A percentile compares a stretch with the other conserved stretches of the same genome.
These are phyloP conservation scores for Quadroppia sp. DNA, from an alignment of 2,888 invertebrate species.

Conservation along the genomic window DNA sequence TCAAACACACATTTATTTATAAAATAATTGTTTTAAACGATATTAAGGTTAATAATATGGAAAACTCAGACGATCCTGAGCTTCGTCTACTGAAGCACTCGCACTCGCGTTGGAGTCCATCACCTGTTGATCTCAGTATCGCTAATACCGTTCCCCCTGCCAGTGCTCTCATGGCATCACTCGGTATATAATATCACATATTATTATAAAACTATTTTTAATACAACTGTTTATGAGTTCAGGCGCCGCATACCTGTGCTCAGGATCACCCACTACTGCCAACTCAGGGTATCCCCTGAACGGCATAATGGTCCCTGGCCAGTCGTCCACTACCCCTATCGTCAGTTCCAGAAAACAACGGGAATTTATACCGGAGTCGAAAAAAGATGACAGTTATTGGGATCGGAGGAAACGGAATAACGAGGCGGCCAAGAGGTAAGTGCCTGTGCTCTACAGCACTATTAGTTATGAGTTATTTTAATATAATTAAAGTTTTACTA, in stretches of 20 bases:
- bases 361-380: conserved; percentile 92
- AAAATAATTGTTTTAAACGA: conserved; percentile 5
- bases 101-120: conserved; percentile 35
- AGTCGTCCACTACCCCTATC: conserved; percentile 16
- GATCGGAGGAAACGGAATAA: conserved; percentile 91
- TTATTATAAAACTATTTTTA: not conserved
- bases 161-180: conserved; percentile 27
- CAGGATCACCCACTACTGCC: conserved; percentile 6
- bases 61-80: conserved; percentile 25
- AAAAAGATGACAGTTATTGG: conserved; percentile 97
- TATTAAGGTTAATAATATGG: conserved; percentile 36
- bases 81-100: conserved; percentile 27
- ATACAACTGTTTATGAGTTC: conserved; percentile 3
- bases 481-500: too few species aligned
- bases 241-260: conserved; percentile 26
- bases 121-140: conserved; percentile 41
- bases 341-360: conserved; percentile 69
- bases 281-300: conserved; percentile 2
- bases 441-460: not conserved
- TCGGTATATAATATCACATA: conserved; percentile 4
- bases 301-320: conserved; percentile 33
- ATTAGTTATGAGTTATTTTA: too few species aligned
- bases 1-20: conserved; percentile 18
- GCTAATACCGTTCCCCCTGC: conserved; percentile 32
- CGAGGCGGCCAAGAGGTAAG: conserved; percentile 80